Evolutionary conservation across 30 jellyfish, hydroid and myxozoan genomes (phyloP), one percentile per base, ranked within the genome.

Genomic region (Turritopsis dohrnii): DNA sequence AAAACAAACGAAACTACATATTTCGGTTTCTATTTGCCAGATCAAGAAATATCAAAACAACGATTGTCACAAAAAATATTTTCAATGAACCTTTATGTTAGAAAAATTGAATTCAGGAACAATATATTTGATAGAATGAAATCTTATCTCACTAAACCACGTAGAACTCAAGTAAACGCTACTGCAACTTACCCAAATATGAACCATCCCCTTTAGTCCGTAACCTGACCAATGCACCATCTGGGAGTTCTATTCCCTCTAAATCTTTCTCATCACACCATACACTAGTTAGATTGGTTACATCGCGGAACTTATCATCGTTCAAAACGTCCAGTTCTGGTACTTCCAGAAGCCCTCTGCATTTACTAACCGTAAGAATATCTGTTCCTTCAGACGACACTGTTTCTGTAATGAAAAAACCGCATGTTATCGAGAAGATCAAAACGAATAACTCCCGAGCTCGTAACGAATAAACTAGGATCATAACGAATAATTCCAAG

Each of bases 221-320:
- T 21, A 85, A 76, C 53, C 98, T 80, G 52, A 93, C 85, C 1
- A 54, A 79, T n/a, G 90, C 75, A n/a, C 83, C 84, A 60, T 86
- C 91, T 18, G 65, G 31, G 19, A 93, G 77, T 53, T 93, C 98
- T 79, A 85, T 66, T 23, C 96, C 96, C 27, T 85, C 96, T 52
- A 86, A 83, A 71, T 85, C 96, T n/a, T 54, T 66, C 81, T 93
- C 98, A 17, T 84, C 77, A 79, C 90, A 82, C 98, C 98, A 93
- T 52, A 93, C 31, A 26, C 54, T 53, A 74, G 73, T 81, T 76
- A 71, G 54, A 17, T 81, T 74, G 1, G 26, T 77, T 19, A 71
- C 69, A 19, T 86, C 54, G 1, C 0, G 65, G 65, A 75, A 88
- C 26, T 89, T 89, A 75, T 81, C 96, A 79, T 76, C 31, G 1